Percentiles rank a stretch among this genome's conserved stretches.
Conservation (phyloP, 35 echinoderm and acorn worm genomes). For the Hemicentrotus pulcherrimus region DNA sequence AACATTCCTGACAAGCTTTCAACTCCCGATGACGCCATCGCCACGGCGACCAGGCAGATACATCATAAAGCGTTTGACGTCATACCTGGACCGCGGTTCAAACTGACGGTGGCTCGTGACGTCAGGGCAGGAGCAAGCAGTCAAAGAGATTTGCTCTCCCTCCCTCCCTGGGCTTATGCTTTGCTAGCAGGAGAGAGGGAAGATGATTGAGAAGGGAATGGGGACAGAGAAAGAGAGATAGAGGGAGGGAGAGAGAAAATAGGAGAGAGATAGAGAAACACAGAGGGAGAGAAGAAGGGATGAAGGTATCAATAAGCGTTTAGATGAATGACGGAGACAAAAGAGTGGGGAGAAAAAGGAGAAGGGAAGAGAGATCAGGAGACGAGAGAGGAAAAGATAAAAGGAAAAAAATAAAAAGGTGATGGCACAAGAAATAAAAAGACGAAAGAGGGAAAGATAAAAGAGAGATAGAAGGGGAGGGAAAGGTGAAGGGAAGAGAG, state of each 20-base stretch:
- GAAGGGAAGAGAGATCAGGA: no score
- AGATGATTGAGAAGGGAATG: neutral
- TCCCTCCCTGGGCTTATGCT: neutral
- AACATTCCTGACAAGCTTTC: constrained; percentile 11
- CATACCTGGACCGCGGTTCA: neutral
- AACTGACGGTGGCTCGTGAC: neutral
- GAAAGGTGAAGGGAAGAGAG: neutral
- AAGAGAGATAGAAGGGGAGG: no score
- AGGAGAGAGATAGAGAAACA: neutral
- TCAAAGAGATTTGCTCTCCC: neutral
- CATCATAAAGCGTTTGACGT: neutral
- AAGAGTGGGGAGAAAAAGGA: no score
- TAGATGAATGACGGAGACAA: no score
- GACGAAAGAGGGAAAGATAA: no score
- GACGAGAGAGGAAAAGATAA: no score
- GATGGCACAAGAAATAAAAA: neutral
- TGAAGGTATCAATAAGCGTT: no score
- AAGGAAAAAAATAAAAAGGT: no score
- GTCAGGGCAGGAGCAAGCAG: neutral
- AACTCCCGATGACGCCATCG: neutral
- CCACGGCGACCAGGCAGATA: neutral
- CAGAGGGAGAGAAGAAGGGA: neutral
- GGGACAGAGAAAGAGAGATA: neutral
- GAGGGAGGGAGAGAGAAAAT: neutral
- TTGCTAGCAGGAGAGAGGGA: neutral